phyloP scores from a whole-genome alignment of 2,113 vertebrate genomes.

The Muscicapa adusta region DNA sequence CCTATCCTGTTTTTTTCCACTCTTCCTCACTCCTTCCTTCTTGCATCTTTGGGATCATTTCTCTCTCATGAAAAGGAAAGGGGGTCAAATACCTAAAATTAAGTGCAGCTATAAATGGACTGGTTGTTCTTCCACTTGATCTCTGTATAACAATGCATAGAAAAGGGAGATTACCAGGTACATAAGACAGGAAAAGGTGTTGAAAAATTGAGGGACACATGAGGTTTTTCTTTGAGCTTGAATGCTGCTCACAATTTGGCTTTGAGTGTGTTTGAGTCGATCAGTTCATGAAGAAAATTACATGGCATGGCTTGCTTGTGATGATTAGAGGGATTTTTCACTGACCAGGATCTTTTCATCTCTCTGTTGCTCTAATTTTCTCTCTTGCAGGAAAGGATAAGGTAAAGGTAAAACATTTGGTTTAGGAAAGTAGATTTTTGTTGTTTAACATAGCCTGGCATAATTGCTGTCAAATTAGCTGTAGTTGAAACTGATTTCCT shows the following conservation, averaged over 20 bases:
- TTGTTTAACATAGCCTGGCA: neutral
- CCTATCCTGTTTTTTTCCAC: neutral
- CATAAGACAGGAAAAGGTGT: fast-evolving
- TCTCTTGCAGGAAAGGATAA: neutral
- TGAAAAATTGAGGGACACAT: neutral
- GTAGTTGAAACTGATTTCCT: neutral
- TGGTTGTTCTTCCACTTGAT: neutral
- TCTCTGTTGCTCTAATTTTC: neutral
- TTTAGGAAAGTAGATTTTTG: neutral
- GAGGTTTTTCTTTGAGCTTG: neutral
- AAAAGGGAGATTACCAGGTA: neutral
- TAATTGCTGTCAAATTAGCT: neutral
- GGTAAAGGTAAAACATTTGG: neutral
- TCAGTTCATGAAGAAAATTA: neutral
- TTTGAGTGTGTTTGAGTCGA: neutral
- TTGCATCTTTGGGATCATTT: neutral
- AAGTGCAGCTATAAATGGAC: neutral
- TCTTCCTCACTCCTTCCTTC: neutral
- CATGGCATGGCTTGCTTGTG: neutral
- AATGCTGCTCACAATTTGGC: neutral
- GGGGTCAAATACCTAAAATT: neutral
- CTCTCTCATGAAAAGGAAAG: neutral
- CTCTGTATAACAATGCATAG: fast-evolving
- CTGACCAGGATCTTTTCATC: neutral
- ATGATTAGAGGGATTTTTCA: neutral